Conservation (phyloP, 2,888 invertebrate species). For the Galerucella pusilla region DNA sequence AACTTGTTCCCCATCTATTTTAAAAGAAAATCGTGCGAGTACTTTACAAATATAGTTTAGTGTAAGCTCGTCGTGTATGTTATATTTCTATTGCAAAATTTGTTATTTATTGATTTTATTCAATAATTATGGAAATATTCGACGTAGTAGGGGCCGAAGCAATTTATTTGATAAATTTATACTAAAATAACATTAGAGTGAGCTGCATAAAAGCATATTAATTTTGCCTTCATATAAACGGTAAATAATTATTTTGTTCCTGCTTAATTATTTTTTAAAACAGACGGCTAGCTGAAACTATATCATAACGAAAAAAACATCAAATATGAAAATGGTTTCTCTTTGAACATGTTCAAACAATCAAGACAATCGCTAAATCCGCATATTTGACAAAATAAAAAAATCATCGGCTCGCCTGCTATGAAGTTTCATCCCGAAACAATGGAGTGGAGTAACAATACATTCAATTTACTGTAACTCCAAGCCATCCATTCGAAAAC, state of each 20-base stretch:
- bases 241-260: not conserved
- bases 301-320: not conserved
- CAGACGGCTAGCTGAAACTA: not conserved
- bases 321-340: not conserved
- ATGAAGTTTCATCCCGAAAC: slow-evolving; percentile 19
- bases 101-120: too few species aligned
- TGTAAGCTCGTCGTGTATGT: too few species aligned
- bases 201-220: not conserved
- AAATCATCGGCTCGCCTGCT: not conserved
- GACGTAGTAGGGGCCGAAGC: too few species aligned
- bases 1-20: too few species aligned
- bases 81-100: too few species aligned
- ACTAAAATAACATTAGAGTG: too few species aligned
- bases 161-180: too few species aligned
- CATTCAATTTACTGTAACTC: slow-evolving; percentile 43
- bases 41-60: too few species aligned
- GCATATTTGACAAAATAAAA: slow-evolving; percentile 13
- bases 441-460: slow-evolving; percentile 31
- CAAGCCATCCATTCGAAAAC: slow-evolving; percentile 36
- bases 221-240: not conserved
- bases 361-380: not conserved
- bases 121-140: too few species aligned
- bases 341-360: slow-evolving; percentile 4
- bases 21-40: too few species aligned
- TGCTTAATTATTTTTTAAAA: not conserved